Percentiles rank a stretch among this genome's conserved stretches.
These are phyloP conservation scores for Drosophila lacertosa DNA, from an alignment of 1,140 invertebrate genomes.

Conservation along the genomic window DNA sequence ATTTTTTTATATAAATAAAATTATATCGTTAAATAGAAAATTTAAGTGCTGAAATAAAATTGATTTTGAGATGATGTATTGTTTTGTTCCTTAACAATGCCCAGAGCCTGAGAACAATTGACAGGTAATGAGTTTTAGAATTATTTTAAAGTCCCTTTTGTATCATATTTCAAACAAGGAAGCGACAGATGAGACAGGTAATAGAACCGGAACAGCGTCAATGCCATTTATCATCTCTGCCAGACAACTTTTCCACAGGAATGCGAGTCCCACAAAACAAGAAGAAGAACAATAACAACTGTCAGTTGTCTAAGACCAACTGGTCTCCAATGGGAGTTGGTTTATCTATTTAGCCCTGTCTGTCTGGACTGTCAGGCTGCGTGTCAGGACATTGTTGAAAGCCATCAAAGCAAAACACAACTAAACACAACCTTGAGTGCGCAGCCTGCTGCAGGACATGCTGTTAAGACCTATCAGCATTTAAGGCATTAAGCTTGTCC, in stretches of 20 bases:
- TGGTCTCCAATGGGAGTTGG: background rate
- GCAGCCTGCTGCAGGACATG: background rate
- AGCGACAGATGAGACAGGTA: slow-evolving; percentile 4
- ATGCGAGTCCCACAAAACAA: background rate
- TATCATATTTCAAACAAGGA: slow-evolving; percentile 3
- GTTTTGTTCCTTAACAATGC: background rate
- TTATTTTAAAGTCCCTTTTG: background rate
- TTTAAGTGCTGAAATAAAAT: no score
- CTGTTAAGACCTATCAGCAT: background rate
- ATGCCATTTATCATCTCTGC: background rate
- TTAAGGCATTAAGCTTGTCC: background rate
- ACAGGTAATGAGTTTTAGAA: background rate
- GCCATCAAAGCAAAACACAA: background rate
- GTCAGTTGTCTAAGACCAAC: background rate
- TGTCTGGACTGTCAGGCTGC: background rate
- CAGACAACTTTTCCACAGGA: background rate
- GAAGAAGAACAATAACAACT: background rate
- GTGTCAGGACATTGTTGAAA: slow-evolving; percentile 8
- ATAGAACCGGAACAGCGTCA: background rate
- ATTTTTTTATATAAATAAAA: no score
- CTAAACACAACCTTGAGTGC: background rate
- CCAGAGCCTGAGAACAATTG: background rate
- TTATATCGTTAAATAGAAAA: no score
- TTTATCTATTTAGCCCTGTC: slow-evolving; percentile 1
- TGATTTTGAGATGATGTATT: background rate